Base-by-base conservation (phyloP, 2,113 vertebrate species). In the Misgurnus anguillicaudatus region DNA sequence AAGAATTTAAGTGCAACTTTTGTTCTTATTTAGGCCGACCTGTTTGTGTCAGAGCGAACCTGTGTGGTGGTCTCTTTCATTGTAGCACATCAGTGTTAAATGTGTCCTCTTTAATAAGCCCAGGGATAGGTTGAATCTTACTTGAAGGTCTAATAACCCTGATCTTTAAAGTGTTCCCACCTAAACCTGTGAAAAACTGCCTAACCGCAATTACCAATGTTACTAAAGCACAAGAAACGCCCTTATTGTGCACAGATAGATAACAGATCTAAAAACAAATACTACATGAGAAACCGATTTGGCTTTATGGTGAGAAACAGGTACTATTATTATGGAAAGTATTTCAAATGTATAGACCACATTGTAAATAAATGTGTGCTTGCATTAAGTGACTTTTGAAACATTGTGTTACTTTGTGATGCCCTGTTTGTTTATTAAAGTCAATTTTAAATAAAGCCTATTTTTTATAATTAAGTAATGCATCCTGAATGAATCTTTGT, bases 391-490 rank as follows among this genome's bases (percentile, higher is more conserved):
- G 39, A 75, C 72, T 76, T 75, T 63, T 6, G 11, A 69, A 9
- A 16, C 41, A 19, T 19, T 9, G 16, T 64, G 17, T 47, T 36
- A 8, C 42, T 75, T n/a, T n/a, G n/a, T n/a, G n/a, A n/a, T 64
- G 60, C 6, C 69, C 6, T 6, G 57, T 55, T 55, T 55, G 9
- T 14, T 68, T 68, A n/a, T n/a, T n/a, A n/a, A n/a, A 7, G 42
- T 68, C 9, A 16, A 58, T 73, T 19, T 73, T 4, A 17, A 75
- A 36, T 75, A 61, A 75, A 75, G 39, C 63, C 42, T 75, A 63
- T 75, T 75, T 75, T 75, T 48, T 63, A 38, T 4, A 14, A 75
- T 31, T 31, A 31, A 31, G 24, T 45, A 5, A 45, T 10, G 10
- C n/a, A n/a, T n/a, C n/a, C n/a, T 45, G 42, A n/a, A 8, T 45